These are phyloP conservation scores for Porites divaricata DNA, from an alignment of 92 coral and sea anemone species.

Conservation along the genomic window DNA sequence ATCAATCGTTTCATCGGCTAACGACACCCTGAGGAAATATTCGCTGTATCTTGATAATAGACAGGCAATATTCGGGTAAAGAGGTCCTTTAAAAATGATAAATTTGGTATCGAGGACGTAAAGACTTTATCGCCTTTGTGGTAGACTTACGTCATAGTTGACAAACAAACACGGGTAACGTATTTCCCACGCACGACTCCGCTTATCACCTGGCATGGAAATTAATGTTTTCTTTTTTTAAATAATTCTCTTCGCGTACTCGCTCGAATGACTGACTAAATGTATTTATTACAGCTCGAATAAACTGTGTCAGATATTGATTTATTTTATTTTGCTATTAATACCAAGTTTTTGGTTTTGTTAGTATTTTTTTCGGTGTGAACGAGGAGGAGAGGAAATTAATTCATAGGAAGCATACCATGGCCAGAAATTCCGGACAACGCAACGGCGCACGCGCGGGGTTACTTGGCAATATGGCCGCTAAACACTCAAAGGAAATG, in stretches of 20 bases:
- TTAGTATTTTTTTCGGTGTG: too few relatives aligned
- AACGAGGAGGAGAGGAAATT: too few relatives aligned
- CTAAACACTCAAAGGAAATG: too few relatives aligned
- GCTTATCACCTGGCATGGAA: slow-evolving; percentile 10
- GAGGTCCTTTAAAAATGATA: neutral
- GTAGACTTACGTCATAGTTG: neutral
- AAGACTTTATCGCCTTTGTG: neutral
- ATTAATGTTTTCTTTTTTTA: neutral
- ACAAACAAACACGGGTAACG: slow-evolving; percentile 4
- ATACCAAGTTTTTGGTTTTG: too few relatives aligned
- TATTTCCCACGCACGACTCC: slow-evolving; percentile 13
- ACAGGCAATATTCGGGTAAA: neutral
- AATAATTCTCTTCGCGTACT: neutral
- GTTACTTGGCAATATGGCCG: too few relatives aligned
- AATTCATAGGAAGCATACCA: too few relatives aligned
- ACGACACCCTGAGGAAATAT: neutral
- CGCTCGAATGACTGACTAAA: neutral
- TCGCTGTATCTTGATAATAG: neutral
- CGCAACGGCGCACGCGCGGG: too few relatives aligned
- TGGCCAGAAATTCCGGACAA: too few relatives aligned
- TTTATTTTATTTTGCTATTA: too few relatives aligned
- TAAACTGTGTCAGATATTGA: too few relatives aligned
- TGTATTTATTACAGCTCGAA: neutral
- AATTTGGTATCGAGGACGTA: neutral
- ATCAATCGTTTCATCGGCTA: slow-evolving; percentile 16